Percentiles rank a stretch among this genome's conserved stretches.
These are phyloP conservation scores for Artibeus lituratus DNA, from an alignment of 2,797 vertebrate species.

Conservation along the genomic window DNA sequence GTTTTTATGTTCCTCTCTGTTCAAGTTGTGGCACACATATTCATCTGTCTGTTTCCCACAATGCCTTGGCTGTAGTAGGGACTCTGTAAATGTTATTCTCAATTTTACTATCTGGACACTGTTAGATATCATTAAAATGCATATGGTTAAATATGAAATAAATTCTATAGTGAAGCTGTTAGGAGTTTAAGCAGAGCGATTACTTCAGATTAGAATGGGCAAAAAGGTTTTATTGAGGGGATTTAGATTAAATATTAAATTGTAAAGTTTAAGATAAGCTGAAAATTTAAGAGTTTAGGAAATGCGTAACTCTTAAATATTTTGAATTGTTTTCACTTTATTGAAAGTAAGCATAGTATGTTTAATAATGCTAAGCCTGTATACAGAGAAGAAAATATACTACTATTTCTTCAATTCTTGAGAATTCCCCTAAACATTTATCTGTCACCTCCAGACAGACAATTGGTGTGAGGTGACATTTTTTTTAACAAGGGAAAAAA, in stretches of 20 bases:
- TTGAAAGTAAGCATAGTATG: not conserved
- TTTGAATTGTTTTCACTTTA: slow-evolving; percentile 2
- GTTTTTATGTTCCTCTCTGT: not conserved
- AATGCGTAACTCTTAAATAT: not conserved
- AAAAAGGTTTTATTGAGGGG: slow-evolving; percentile 6
- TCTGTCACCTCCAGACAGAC: not conserved
- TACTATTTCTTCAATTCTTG: not conserved
- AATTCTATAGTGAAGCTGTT: slow-evolving; percentile 10
- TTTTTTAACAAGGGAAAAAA: not conserved
- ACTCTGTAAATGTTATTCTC: not conserved
- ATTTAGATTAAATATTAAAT: slow-evolving; percentile 12
- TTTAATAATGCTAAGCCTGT: slow-evolving; percentile 12
- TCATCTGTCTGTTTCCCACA: not conserved
- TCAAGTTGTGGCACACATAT: not conserved
- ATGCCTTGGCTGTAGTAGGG: not conserved
- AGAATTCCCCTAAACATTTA: slow-evolving; percentile 21
- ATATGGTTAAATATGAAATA: not conserved
- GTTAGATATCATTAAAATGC: not conserved
- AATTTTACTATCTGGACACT: not conserved
- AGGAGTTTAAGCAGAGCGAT: not conserved
- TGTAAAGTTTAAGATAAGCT: not conserved
- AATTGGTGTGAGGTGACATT: not conserved
- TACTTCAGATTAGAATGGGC: slow-evolving; percentile 13
- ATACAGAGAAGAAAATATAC: not conserved
- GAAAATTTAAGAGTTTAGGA: not conserved